phyloP scores from a whole-genome alignment of 2,888 invertebrate species.

The Latrodectus elegans region DNA sequence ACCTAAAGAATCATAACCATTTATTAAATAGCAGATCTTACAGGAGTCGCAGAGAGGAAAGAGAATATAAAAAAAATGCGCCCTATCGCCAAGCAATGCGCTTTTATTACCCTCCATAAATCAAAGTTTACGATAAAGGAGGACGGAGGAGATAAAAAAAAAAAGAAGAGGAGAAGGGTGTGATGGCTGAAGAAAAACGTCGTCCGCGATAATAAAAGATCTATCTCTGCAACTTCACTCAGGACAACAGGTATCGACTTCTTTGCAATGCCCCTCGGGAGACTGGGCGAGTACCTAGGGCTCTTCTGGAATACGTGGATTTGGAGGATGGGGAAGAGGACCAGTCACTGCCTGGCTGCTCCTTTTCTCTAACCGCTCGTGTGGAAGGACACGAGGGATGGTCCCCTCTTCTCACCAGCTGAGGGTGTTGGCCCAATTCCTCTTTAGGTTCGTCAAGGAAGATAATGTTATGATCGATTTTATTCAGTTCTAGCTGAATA shows the following conservation, averaged over 20 bases:
- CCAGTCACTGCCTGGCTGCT: not conserved
- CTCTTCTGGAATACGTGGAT: not conserved
- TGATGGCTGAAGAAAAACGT: not conserved
- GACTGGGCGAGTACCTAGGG: not conserved
- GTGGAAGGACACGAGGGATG: conserved; percentile 3
- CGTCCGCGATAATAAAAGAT: conserved; percentile 14
- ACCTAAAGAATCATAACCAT: conserved; percentile 59
- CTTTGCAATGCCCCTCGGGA: not conserved
- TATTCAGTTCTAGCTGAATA: too few species aligned
- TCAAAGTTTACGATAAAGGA: conserved; percentile 51
- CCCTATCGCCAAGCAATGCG: conserved; percentile 42
- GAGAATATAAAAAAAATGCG: not conserved
- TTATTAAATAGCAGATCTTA: conserved; percentile 47
- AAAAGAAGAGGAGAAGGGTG: not conserved
- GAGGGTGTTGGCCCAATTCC: not conserved
- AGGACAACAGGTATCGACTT: conserved; percentile 18
- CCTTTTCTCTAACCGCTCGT: not conserved
- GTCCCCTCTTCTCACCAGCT: not conserved
- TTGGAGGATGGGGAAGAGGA: not conserved
- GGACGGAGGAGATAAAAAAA: conserved; percentile 3
- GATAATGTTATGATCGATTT: too few species aligned
- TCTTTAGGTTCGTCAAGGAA: too few species aligned
- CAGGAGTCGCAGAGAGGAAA: not conserved
- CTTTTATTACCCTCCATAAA: conserved; percentile 51
- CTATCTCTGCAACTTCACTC: not conserved